Percentiles rank a stretch among this genome's conserved stretches.
phyloP scores from a whole-genome alignment of 2,888 invertebrate genomes.

The Dione vanillae region DNA sequence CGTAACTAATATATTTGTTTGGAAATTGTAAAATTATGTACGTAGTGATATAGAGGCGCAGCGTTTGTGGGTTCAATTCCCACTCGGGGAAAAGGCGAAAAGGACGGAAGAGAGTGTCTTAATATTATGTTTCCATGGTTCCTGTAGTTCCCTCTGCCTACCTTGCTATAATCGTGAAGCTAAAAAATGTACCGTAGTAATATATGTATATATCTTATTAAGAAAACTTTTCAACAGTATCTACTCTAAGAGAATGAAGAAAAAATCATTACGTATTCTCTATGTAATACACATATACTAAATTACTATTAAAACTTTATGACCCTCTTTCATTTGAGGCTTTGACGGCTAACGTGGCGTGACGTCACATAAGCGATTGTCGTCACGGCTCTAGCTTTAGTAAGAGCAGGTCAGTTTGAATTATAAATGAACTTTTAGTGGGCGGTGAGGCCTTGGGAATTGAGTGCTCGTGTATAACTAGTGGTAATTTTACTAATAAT shows the following conservation, averaged over 20 bases:
- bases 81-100: too few species aligned
- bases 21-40: conserved; percentile 4
- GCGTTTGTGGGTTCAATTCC: too few species aligned
- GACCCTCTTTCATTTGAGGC: conserved; percentile 42
- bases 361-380: conserved; percentile 66
- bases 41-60: too few species aligned
- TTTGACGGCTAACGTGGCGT: conserved; percentile 60
- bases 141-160: too few species aligned
- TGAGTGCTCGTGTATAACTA: conserved; percentile 21
- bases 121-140: too few species aligned
- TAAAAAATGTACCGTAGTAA: too few species aligned
- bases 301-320: conserved; percentile 26
- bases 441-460: conserved; percentile 11
- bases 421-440: conserved; percentile 35
- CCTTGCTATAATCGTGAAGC: too few species aligned
- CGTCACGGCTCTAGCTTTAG: conserved; percentile 40
- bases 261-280: conserved; percentile 13
- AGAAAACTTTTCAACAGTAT: too few species aligned
- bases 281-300: conserved; percentile 25
- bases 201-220: too few species aligned
- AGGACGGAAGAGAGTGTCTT: too few species aligned
- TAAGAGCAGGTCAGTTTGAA: conserved; percentile 41
- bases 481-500: neutral
- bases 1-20: conserved; percentile 17
- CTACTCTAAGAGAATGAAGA: neutral